Percentiles rank a stretch among this genome's conserved stretches.
phyloP scores from a whole-genome alignment of 2,113 vertebrate species.

The Eulacestoma nigropectus region DNA sequence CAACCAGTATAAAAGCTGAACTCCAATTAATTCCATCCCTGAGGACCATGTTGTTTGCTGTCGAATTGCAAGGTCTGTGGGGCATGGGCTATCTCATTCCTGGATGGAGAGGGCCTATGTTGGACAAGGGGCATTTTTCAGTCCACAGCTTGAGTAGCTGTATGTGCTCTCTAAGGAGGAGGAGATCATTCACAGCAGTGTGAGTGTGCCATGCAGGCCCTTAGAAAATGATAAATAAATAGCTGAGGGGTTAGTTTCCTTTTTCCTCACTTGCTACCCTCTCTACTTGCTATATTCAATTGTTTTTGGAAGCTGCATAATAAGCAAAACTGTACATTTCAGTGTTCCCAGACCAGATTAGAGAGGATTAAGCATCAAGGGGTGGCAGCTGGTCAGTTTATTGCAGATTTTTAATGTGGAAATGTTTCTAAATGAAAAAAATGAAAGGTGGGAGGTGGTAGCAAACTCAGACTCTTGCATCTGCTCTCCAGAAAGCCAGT shows the following conservation, averaged over 20 bases:
- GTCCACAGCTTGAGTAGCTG: fast-evolving
- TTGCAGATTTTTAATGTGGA: constrained; percentile 52
- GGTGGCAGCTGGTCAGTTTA: constrained; percentile 72
- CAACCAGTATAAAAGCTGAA: constrained; percentile 44
- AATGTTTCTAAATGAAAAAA: constrained; percentile 60
- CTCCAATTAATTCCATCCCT: constrained; percentile 41
- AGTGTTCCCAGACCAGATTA: constrained; percentile 48
- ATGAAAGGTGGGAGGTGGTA: neutral
- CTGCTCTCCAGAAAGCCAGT: neutral
- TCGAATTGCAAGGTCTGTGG: neutral
- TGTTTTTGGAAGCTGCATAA: constrained; percentile 50
- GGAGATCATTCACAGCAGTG: fast-evolving
- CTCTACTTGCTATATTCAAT: constrained; percentile 1
- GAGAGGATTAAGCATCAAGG: constrained; percentile 65
- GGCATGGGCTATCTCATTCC: neutral
- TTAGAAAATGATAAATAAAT: neutral
- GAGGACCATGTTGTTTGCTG: neutral
- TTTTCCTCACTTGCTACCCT: neutral
- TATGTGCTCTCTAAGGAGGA: neutral
- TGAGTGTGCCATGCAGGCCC: neutral
- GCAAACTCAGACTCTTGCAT: neutral
- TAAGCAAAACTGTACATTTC: constrained; percentile 40
- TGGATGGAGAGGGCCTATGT: neutral
- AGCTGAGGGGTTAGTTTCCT: neutral
- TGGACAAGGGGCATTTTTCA: neutral